Evolutionary conservation across 2,888 invertebrate genomes (phyloP).

Genomic region (Sminthurides aquaticus): DNA sequence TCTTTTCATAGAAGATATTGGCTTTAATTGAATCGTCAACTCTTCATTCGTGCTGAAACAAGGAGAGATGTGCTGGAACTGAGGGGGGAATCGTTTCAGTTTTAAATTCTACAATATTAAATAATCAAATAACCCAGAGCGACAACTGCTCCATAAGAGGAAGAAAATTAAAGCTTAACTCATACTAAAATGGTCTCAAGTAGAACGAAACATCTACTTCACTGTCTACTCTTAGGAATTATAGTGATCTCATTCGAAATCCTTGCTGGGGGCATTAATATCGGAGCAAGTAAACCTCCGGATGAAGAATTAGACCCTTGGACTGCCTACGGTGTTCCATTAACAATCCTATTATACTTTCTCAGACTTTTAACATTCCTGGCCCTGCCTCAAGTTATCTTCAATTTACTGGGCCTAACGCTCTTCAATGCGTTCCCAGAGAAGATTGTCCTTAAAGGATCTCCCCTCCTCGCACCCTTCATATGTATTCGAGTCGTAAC

Average conservation of each 20-base stretch:
- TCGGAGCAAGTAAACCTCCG: slow-evolving; percentile 51
- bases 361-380: slow-evolving; percentile 72
- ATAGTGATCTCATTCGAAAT: slow-evolving; percentile 70
- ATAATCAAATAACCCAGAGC: too few species aligned
- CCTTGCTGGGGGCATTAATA: slow-evolving; percentile 53
- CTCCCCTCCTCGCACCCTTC: slow-evolving; percentile 84
- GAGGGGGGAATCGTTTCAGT: too few species aligned
- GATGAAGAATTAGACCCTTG: slow-evolving; percentile 66
- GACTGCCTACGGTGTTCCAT: slow-evolving; percentile 69
- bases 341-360: slow-evolving; percentile 66
- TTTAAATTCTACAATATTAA: too few species aligned
- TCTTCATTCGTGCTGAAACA: too few species aligned
- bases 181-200: slow-evolving; percentile 48
- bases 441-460: slow-evolving; percentile 77
- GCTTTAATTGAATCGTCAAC: too few species aligned
- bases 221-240: slow-evolving; percentile 65
- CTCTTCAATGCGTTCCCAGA: slow-evolving; percentile 92
- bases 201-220: slow-evolving; percentile 68
- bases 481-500: slow-evolving; percentile 91
- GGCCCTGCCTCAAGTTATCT: slow-evolving; percentile 65
- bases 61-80: too few species aligned
- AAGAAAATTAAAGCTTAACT: too few species aligned
- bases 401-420: slow-evolving; percentile 77
- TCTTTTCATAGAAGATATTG: too few species aligned
- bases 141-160: too few species aligned